Conservation (phyloP, 2,113 vertebrate genomes). For the Cyanoderma ruficeps region DNA sequence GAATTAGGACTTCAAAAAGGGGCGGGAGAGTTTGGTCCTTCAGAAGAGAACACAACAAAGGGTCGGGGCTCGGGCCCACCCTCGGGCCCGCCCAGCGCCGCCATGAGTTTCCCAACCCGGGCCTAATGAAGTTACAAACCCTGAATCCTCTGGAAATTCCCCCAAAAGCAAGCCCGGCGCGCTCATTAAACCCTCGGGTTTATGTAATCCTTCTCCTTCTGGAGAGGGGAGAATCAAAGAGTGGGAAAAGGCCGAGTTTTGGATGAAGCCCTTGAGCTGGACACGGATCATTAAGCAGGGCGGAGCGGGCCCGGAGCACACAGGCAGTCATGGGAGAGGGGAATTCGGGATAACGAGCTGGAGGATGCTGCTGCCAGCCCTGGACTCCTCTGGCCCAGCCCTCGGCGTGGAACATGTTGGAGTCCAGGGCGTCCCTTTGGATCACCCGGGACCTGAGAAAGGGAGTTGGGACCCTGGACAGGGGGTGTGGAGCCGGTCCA, state of each 20-base stretch:
- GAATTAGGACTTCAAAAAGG: slow-evolving; percentile 57
- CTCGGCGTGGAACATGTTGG: rapidly evolving
- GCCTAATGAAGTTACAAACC: neutral
- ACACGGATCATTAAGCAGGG: neutral
- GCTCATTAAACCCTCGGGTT: neutral
- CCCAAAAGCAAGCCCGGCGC: neutral
- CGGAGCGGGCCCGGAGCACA: neutral
- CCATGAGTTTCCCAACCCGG: neutral
- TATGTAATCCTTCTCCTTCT: neutral
- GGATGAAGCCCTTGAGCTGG: neutral
- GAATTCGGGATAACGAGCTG: neutral
- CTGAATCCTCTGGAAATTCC: neutral
- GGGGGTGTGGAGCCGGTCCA: too few relatives aligned
- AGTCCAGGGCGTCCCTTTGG: too few relatives aligned
- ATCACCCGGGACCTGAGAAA: too few relatives aligned
- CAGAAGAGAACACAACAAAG: slow-evolving; percentile 64
- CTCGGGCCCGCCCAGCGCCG: slow-evolving; percentile 14
- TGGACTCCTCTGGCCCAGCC: neutral
- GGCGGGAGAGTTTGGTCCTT: neutral
- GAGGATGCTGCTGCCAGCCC: neutral
- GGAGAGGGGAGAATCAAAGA: slow-evolving; percentile 28
- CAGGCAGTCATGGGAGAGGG: neutral
- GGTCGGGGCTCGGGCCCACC: neutral
- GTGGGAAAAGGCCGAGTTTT: neutral
- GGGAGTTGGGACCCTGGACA: too few relatives aligned